Conservation (phyloP, 1,140 invertebrate genomes). For the Anadara kagoshimensis region DNA sequence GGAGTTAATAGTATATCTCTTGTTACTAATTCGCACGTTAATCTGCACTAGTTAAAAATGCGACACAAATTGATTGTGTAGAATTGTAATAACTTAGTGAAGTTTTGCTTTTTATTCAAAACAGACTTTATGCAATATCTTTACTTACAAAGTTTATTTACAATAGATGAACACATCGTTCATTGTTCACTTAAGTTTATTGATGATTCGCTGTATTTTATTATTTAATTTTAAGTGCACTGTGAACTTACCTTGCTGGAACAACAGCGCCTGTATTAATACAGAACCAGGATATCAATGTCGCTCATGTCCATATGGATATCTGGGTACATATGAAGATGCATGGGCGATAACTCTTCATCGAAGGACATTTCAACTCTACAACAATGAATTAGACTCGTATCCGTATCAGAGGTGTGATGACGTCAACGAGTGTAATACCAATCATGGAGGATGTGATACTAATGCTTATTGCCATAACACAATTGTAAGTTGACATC, state of each 20-base stretch:
- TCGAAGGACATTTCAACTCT: constrained; percentile 28
- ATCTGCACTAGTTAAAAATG: too few relatives aligned
- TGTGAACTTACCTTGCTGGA: constrained; percentile 43
- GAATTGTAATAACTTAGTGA: too few relatives aligned
- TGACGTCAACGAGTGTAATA: constrained; percentile 52
- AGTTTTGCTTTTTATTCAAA: too few relatives aligned
- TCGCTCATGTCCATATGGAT: constrained; percentile 47
- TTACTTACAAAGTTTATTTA: too few relatives aligned
- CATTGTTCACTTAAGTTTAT: too few relatives aligned
- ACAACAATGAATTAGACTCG: constrained; percentile 28
- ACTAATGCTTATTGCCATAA: constrained; percentile 43
- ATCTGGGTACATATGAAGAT: constrained; percentile 52
- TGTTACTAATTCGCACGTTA: too few relatives aligned
- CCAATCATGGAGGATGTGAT: constrained; percentile 54
- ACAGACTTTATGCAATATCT: too few relatives aligned
- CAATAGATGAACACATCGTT: too few relatives aligned
- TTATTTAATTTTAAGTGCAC: constrained; percentile 28
- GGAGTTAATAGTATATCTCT: too few relatives aligned
- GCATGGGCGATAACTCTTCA: constrained; percentile 37
- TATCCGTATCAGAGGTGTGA: constrained; percentile 42
- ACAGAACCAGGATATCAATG: constrained; percentile 57
- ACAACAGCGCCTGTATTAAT: constrained; percentile 47
- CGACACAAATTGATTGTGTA: too few relatives aligned
- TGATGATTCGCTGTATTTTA: too few relatives aligned
- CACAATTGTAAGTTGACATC: constrained; percentile 41